Evolutionary conservation across 2,888 invertebrate genomes (phyloP).

Genomic region (Smittia sp.): DNA sequence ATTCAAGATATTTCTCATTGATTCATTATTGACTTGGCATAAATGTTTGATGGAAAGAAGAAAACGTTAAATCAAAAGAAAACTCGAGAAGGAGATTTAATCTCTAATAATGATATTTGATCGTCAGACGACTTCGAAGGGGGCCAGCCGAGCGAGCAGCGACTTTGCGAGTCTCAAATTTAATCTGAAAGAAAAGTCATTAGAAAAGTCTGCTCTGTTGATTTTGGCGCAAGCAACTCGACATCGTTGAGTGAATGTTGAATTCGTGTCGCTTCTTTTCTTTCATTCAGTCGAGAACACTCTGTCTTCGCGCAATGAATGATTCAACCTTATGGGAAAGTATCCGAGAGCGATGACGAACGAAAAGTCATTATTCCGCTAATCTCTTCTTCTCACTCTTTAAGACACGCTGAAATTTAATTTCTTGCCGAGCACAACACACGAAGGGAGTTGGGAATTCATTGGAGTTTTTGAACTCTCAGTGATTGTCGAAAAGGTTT

Average conservation of each 20-base stretch:
- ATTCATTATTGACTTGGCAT: conserved; percentile 27
- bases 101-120: conserved; percentile 35
- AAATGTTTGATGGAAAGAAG: conserved; percentile 4
- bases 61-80: conserved; percentile 16
- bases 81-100: conserved; percentile 19
- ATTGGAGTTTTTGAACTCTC: too few relatives aligned
- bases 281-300: background rate
- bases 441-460: too few relatives aligned
- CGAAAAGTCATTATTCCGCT: conserved; percentile 17
- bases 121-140: background rate
- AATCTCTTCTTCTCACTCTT: background rate
- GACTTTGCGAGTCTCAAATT: conserved; percentile 12
- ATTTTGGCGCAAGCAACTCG: conserved; percentile 7
- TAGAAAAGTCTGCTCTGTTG: background rate
- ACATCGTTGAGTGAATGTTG: too few relatives aligned
- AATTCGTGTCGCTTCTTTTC: background rate
- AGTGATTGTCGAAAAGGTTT: too few relatives aligned
- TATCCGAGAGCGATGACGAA: background rate
- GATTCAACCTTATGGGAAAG: background rate
- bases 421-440: background rate
- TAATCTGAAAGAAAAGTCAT: conserved; percentile 33
- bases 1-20: conserved; percentile 32
- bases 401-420: background rate
- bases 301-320: background rate
- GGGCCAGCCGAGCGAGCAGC: background rate